Percentiles rank a stretch among this genome's conserved stretches.
phyloP scores from a whole-genome alignment of 1,140 invertebrate genomes.

The Macrobrachium nipponense region DNA sequence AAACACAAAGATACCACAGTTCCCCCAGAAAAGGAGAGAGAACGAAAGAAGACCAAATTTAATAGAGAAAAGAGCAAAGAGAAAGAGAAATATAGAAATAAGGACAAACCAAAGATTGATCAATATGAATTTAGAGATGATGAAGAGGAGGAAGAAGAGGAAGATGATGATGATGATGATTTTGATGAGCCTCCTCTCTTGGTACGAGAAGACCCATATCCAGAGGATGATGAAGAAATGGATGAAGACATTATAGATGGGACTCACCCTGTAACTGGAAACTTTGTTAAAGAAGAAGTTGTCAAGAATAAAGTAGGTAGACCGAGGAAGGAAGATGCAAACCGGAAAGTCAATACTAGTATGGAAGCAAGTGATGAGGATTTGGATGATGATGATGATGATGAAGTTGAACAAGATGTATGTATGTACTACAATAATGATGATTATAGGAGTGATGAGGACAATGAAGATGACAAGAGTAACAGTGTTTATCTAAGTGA shows the following conservation, averaged over 20 bases:
- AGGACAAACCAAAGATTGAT: conserved; percentile 57
- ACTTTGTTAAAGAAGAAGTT: conserved; percentile 20
- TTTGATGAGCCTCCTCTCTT: conserved; percentile 59
- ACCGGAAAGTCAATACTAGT: conserved; percentile 17
- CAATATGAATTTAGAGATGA: conserved; percentile 47
- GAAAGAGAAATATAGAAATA: conserved; percentile 42
- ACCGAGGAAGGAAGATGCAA: conserved; percentile 46
- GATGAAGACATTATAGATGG: conserved; percentile 38
- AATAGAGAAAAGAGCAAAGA: conserved; percentile 55
- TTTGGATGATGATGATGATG: conserved; percentile 56
- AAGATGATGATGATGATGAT: conserved; percentile 63
- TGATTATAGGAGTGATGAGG: conserved; percentile 53
- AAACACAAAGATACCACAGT: conserved; percentile 35
- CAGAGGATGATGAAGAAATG: conserved; percentile 61
- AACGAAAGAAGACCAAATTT: conserved; percentile 47
- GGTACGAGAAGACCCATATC: conserved; percentile 62
- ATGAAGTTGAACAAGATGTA: conserved; percentile 59
- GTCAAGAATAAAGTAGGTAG: conserved; percentile 38
- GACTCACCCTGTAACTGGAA: background rate
- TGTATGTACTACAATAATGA: conserved; percentile 62
- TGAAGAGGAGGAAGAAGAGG: conserved; percentile 56
- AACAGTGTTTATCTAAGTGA: conserved; percentile 57
- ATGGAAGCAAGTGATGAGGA: conserved; percentile 33
- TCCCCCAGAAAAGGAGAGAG: conserved; percentile 26
- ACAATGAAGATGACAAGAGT: conserved; percentile 41